Base-by-base conservation (phyloP, 2,888 invertebrate species). In the Mellilla xanthometata region DNA sequence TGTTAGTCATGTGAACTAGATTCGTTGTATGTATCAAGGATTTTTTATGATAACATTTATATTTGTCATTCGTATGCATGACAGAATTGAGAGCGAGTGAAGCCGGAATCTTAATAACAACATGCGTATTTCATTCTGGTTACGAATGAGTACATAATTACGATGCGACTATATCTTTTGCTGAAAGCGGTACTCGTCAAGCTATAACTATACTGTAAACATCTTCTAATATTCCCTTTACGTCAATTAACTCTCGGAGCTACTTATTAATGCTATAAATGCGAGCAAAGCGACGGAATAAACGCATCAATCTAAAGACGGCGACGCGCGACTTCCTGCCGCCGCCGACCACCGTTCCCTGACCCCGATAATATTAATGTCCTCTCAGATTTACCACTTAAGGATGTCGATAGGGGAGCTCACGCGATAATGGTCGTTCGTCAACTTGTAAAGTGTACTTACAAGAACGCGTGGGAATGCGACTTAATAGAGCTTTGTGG, bases 241-340 rank as follows among this genome's bases (percentile, higher is more conserved):
- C 48, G 47, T 54, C 54, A 56, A 54, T 56, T 54, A 52, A 54
- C 36, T 33, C 51, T 44, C 45, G 30, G 23, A 34, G 33, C 42
- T 50, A 39, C 53, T 56, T 57, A 58, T 52, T 43, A 56, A 65
- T 58, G 52, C 49, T 45, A 54, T 47, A 49, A 52, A 58, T 52
- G 52, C 53, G 46, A 50, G 44, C 54, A 60, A 61, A 40, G 47
- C 47, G 49, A 31, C 52, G 53, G 49, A 54, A 59, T 62, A 54
- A 65, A 60, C 59, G 60, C 59, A 62, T 61, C 54, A 64, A 54
- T 60, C 59, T 61, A 54, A 52, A 50, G 50, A 56, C 57, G 56
- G 52, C 55, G 57, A 62, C 57, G 50, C 56, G 54, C 55, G 43
- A 60, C 58, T 65, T 68, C 65, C 69, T 63, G 62, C 43, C 43